Evolutionary conservation across 2,888 invertebrate species (phyloP).

Genomic region (Rosalia funebris): DNA sequence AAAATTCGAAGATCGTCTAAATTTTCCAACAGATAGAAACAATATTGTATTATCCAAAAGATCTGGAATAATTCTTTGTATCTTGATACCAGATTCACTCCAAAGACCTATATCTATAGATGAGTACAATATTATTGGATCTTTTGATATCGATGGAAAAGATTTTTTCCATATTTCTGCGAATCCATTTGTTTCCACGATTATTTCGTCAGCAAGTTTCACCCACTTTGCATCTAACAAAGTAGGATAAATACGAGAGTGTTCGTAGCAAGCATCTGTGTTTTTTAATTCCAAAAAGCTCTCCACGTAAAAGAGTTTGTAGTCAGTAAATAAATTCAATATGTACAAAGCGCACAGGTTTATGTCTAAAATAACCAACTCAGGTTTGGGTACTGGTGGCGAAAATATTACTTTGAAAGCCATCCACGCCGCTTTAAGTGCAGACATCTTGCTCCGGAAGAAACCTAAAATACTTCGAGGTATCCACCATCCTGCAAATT

Average conservation of each 20-base stretch:
- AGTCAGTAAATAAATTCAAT: conserved; percentile 51
- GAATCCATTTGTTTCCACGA: conserved; percentile 55
- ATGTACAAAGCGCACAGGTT: conserved; percentile 52
- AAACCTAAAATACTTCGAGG: conserved; percentile 52
- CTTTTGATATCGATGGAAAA: conserved; percentile 49
- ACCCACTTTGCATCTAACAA: conserved; percentile 54
- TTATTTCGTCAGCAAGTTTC: conserved; percentile 55
- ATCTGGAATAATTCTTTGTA: conserved; percentile 57
- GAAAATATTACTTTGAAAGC: conserved; percentile 51
- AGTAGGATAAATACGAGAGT: conserved; percentile 51
- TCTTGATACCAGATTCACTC: conserved; percentile 53
- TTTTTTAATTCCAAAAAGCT: conserved; percentile 48
- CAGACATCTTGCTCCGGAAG: conserved; percentile 41
- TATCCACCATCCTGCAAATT: conserved; percentile 55
- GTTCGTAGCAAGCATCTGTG: conserved; percentile 46
- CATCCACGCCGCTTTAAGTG: conserved; percentile 52
- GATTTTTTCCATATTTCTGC: conserved; percentile 55
- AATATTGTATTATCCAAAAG: conserved; percentile 52
- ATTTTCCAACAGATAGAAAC: conserved; percentile 57
- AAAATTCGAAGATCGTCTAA: conserved; percentile 56
- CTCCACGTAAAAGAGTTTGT: conserved; percentile 54
- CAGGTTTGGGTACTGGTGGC: conserved; percentile 53
- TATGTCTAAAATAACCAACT: conserved; percentile 54
- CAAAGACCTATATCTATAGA: conserved; percentile 57
- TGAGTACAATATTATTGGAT: conserved; percentile 52